Evolutionary conservation across 2,888 invertebrate species (phyloP).

Genomic region (Keiferia lycopersicella): DNA sequence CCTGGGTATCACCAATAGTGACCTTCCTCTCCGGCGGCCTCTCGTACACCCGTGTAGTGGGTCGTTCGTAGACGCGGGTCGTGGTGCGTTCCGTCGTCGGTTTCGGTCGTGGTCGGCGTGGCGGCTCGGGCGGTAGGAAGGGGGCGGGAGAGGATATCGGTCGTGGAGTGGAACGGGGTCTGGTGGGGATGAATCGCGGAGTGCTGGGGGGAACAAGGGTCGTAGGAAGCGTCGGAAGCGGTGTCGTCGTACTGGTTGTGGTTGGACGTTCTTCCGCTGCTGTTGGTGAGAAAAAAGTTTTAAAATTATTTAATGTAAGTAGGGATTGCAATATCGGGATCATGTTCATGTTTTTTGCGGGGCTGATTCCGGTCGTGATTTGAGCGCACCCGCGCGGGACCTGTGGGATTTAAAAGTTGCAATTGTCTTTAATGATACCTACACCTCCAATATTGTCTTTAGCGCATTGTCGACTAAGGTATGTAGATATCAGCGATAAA

Average conservation of each 20-base stretch:
- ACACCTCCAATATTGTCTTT: no score
- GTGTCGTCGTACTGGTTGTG: slow-evolving; percentile 41
- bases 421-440: no score
- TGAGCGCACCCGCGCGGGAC: no score
- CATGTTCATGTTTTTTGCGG: no score
- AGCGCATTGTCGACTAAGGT: no score
- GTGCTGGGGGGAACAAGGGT: slow-evolving; percentile 41
- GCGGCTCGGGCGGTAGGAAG: slow-evolving; percentile 45
- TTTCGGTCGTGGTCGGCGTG: slow-evolving; percentile 48
- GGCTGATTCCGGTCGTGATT: no score
- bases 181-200: slow-evolving; percentile 44
- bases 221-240: slow-evolving; percentile 33
- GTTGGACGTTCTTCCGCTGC: slow-evolving; percentile 77
- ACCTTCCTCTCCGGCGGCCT: slow-evolving; percentile 59
- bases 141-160: slow-evolving; percentile 51
- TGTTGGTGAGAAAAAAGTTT: slow-evolving; percentile 35
- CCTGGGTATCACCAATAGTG: slow-evolving; percentile 61
- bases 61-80: slow-evolving; percentile 60
- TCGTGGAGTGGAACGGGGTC: slow-evolving; percentile 46
- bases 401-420: no score
- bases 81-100: slow-evolving; percentile 61
- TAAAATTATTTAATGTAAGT: background rate
- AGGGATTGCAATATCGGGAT: no score
- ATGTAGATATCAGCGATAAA: no score
- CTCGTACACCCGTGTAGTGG: slow-evolving; percentile 71